Evolutionary conservation across 2,113 vertebrate genomes (phyloP).

Genomic region (Plectropomus leopardus): DNA sequence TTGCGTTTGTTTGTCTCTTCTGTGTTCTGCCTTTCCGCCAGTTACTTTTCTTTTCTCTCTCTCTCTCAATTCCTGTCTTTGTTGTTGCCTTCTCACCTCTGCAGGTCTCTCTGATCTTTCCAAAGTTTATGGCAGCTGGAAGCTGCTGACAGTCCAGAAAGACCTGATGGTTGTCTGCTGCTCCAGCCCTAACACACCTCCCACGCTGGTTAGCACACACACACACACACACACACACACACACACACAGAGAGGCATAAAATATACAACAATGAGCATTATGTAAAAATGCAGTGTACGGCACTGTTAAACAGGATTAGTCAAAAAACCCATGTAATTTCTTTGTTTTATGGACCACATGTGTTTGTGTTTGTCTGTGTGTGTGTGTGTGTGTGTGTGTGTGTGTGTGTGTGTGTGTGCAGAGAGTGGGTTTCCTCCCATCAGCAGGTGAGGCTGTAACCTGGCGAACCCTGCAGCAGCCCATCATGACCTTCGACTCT

Average conservation of each 20-base stretch:
- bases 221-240: constrained; percentile 13
- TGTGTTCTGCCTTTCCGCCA: background rate
- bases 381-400: constrained; percentile 24
- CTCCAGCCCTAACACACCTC: constrained; percentile 85
- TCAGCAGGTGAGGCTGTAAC: constrained; percentile 63
- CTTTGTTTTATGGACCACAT: background rate
- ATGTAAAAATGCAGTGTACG: background rate
- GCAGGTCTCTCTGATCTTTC: constrained; percentile 33
- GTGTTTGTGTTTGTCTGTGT: constrained; percentile 1
- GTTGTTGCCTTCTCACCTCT: background rate
- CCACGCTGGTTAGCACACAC: constrained; percentile 79
- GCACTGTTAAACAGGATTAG: background rate
- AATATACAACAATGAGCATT: background rate
- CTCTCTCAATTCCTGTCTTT: background rate
- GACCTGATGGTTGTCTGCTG: constrained; percentile 87
- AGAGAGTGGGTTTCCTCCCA: constrained; percentile 85
- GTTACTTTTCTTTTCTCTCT: background rate
- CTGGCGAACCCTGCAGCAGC: constrained; percentile 81
- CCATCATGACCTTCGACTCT: constrained; percentile 77
- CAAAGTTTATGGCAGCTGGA: constrained; percentile 81
- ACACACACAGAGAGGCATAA: background rate
- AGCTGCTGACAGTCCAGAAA: constrained; percentile 82
- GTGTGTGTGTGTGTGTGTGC: constrained; percentile 10
- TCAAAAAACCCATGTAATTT: background rate
- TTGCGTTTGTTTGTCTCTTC: background rate